Evolutionary conservation across 2,113 vertebrate species (phyloP).

Genomic region (Ailuropoda melanoleuca): DNA sequence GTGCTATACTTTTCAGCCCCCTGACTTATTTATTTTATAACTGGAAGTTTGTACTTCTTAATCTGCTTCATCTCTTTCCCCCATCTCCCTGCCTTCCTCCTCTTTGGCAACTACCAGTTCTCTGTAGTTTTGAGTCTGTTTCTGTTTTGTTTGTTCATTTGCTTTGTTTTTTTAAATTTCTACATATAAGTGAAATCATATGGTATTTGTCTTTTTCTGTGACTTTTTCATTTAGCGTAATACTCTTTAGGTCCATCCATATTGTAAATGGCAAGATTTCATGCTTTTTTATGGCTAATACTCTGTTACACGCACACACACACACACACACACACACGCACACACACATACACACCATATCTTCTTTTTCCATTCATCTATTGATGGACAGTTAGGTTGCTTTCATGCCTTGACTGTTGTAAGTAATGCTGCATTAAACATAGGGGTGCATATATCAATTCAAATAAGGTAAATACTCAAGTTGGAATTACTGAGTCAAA

Average conservation of each 20-base stretch:
- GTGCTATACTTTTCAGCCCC: neutral
- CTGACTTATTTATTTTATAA: neutral
- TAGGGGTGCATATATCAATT: neutral
- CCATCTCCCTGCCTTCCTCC: neutral
- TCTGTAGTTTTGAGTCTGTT: neutral
- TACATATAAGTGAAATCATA: neutral
- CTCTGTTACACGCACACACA: neutral
- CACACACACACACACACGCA: neutral
- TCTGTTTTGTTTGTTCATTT: neutral
- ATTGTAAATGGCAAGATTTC: neutral
- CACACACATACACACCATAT: neutral
- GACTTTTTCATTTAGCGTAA: neutral
- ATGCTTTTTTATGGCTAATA: neutral
- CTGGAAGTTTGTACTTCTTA: neutral
- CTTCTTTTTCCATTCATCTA: neutral
- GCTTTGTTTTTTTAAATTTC: neutral
- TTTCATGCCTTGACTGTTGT: neutral
- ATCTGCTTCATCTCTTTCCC: neutral
- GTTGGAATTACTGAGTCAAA: neutral
- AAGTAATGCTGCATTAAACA: neutral
- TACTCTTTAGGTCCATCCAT: neutral
- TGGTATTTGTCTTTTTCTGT: neutral
- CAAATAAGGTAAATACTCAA: neutral
- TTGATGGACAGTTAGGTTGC: neutral
- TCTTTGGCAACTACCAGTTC: neutral